Evolutionary conservation across 1,140 invertebrate species (phyloP), one percentile per base, ranked within the genome.

Genomic region (Nixonia krombeini): DNA sequence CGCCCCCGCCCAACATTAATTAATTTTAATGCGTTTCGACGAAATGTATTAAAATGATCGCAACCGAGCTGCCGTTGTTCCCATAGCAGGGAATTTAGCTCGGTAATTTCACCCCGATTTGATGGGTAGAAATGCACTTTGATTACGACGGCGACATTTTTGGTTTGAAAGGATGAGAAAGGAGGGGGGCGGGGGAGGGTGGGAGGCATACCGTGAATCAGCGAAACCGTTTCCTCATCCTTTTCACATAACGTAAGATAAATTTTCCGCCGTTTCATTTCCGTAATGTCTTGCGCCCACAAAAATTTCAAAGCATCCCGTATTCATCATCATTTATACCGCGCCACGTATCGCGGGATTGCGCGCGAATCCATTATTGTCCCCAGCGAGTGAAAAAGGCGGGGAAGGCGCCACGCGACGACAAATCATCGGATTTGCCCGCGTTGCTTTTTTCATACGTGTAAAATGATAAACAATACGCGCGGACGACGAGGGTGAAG

Each of bases 241-340:
- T 49, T 49, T 58, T 59, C 41, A 29, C 15, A 12, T 29, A 49
- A 33, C 53, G 13, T 31, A 52, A 66, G 44, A 66, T 55, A 42
- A 52, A 58, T 53, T 23, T 17, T 38, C 55, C 10, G 37, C 33
- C 35, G 38, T 66, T 59, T 66, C 50, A 66, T 59, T 55, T 66
- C 49, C 45, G 44, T 9, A 16, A 21, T 44, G 49, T 47, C 55
- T 58, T 13, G 42, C 15, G 33, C 31, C 23, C 25, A 31, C 49
- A 55, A 66, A 59, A 66, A 59, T 66, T 49, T 35, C 49, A 2
- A 18, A 9, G 38, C 61, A 42, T 10, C 12, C 17, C 31, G 28
- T 49, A 58, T 45, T 41, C 62, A 41, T 65, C 49, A 59, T 66
- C 42, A 66, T 66, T 66, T 58, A 50, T 58, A 55, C 53, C 25